These are phyloP conservation scores for Macrophya alboannulata DNA, from an alignment of 2,888 invertebrate species.

Conservation along the genomic window DNA sequence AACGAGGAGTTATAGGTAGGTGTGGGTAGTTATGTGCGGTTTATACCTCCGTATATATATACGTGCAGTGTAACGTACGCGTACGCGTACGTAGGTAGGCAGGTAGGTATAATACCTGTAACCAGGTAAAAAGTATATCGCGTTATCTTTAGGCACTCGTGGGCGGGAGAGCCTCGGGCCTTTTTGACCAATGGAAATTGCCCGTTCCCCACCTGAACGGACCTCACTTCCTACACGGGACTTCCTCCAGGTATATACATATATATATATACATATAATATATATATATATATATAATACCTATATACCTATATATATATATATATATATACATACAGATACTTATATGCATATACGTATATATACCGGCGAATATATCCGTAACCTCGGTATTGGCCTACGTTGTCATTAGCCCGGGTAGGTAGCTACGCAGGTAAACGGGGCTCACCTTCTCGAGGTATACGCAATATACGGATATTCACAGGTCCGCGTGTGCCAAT, in stretches of 20 bases:
- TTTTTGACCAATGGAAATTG: slow-evolving; percentile 39
- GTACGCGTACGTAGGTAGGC: too few relatives aligned
- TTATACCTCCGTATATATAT: too few relatives aligned
- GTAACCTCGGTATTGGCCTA: too few relatives aligned
- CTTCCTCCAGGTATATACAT: slow-evolving; percentile 8
- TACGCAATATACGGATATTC: too few relatives aligned
- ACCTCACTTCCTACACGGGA: slow-evolving; percentile 46
- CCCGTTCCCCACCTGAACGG: slow-evolving; percentile 5
- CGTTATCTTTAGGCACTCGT: slow-evolving; percentile 47
- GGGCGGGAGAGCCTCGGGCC: slow-evolving; percentile 41
- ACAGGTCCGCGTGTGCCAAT: too few relatives aligned
- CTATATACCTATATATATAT: not conserved
- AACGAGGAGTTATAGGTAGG: too few relatives aligned
- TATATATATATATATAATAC: not conserved
- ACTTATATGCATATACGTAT: not conserved
- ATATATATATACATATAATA: not conserved
- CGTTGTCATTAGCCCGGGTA: too few relatives aligned
- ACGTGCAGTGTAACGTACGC: too few relatives aligned
- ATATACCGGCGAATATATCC: too few relatives aligned
- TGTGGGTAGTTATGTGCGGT: too few relatives aligned
- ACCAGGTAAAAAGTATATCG: slow-evolving; percentile 11
- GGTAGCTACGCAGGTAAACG: too few relatives aligned
- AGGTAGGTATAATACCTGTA: not conserved
- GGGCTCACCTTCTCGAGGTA: too few relatives aligned
- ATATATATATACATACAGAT: not conserved